Percentiles rank a stretch among this genome's conserved stretches.
Conservation (phyloP, 2,797 vertebrate genomes). For the Telmatherina bonti region DNA sequence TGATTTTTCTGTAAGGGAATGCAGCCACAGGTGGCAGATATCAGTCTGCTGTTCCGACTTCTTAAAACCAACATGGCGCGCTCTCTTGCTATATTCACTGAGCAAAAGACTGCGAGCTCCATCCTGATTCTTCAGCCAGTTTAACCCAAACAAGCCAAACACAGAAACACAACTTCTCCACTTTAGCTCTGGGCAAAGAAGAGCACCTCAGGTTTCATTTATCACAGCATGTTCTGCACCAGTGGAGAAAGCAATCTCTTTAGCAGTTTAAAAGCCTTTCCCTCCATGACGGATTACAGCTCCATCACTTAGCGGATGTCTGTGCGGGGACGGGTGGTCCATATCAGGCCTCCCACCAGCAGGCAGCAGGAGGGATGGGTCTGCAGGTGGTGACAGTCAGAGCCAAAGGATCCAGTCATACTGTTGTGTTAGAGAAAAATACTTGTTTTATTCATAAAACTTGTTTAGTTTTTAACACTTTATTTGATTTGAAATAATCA, state of each 20-base stretch:
- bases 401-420: background rate
- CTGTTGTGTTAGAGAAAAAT: background rate
- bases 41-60: no score
- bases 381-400: conserved; percentile 20
- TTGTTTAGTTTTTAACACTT: background rate
- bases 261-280: conserved; percentile 13
- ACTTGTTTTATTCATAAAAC: conserved; percentile 3
- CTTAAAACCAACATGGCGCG: no score
- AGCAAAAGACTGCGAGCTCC: background rate
- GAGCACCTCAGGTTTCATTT: conserved; percentile 10
- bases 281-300: conserved; percentile 16
- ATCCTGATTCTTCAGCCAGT: background rate
- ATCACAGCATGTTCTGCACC: conserved; percentile 20
- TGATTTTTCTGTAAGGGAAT: no score
- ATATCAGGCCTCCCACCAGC: conserved; percentile 7
- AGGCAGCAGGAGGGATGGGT: background rate
- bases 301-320: conserved; percentile 42
- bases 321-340: conserved; percentile 5
- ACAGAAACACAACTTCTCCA: conserved; percentile 14
- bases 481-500: background rate
- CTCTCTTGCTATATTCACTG: no score
- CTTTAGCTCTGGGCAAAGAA: background rate
- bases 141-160: conserved; percentile 19
- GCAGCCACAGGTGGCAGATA: no score
- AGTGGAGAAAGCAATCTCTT: conserved; percentile 14